These are phyloP conservation scores for Caenorhabditis sp. DNA, from an alignment of 2,888 invertebrate genomes.

Conservation along the genomic window DNA sequence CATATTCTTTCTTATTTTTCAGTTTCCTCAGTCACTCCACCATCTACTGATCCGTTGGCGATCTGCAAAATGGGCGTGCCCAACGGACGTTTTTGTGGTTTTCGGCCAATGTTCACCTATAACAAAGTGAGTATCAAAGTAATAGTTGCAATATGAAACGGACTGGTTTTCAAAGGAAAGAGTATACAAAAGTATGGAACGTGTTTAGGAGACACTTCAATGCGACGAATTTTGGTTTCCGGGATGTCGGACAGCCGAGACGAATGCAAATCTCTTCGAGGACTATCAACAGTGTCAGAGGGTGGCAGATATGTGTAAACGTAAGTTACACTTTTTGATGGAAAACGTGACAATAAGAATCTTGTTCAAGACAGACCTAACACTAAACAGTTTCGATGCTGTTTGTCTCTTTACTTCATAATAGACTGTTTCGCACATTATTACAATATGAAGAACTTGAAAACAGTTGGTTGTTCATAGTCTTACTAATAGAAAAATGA, in stretches of 20 bases:
- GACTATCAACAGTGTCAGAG: constrained; percentile 73
- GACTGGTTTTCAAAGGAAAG: constrained; percentile 16
- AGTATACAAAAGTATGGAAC: constrained; percentile 4
- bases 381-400: background rate
- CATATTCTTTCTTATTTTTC: constrained; percentile 22
- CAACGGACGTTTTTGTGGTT: constrained; percentile 82
- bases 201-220: constrained; percentile 76
- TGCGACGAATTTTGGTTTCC: constrained; percentile 83
- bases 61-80: constrained; percentile 80
- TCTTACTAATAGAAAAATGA: background rate
- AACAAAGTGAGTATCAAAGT: constrained; percentile 64
- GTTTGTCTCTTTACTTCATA: background rate
- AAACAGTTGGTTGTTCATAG: too few relatives aligned
- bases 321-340: constrained; percentile 64
- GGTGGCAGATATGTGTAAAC: constrained; percentile 76
- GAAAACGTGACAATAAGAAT: background rate
- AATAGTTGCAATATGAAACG: background rate
- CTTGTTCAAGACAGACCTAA: constrained; percentile 12
- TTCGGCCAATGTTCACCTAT: constrained; percentile 76
- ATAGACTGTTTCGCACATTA: background rate
- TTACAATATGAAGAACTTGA: background rate
- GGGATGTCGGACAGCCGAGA: constrained; percentile 79
- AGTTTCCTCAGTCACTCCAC: constrained; percentile 27
- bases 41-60: constrained; percentile 50
- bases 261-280: constrained; percentile 81